A percentile compares a stretch with the other conserved stretches of the same genome.
These are phyloP conservation scores for Lates calcarifer DNA, from an alignment of 2,113 vertebrate species.

Conservation along the genomic window DNA sequence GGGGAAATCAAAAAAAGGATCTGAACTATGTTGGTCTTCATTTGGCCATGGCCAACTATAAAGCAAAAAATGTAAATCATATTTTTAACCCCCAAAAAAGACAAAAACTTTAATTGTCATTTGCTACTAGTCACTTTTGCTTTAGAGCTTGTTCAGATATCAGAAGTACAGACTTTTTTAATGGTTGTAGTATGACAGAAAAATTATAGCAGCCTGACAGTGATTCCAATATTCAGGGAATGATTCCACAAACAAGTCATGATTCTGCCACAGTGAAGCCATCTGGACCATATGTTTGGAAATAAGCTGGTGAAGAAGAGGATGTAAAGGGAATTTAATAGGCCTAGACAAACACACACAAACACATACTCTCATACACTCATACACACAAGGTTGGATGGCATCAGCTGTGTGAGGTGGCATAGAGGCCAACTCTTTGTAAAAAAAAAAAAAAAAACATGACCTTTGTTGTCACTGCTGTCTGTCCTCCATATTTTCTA, in stretches of 20 bases:
- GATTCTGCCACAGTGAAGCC: conserved; percentile 52
- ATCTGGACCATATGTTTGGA: conserved; percentile 65
- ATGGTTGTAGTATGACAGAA: not conserved
- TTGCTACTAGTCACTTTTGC: not conserved
- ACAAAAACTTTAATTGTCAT: not conserved
- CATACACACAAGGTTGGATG: conserved; percentile 17
- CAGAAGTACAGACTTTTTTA: not conserved
- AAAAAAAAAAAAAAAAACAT: conserved; percentile 39
- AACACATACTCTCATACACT: conserved; percentile 19
- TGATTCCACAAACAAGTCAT: conserved; percentile 58
- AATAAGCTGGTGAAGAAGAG: conserved; percentile 44
- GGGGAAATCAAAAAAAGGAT: conserved; percentile 15
- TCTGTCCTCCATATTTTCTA: conserved; percentile 37
- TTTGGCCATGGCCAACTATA: not conserved
- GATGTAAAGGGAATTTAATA: conserved; percentile 44
- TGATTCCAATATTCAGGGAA: conserved; percentile 48
- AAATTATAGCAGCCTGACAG: conserved; percentile 13
- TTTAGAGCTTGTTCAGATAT: not conserved
- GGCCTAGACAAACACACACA: conserved; percentile 3
- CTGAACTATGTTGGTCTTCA: conserved; percentile 7
- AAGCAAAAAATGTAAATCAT: not conserved
- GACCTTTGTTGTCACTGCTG: conserved; percentile 51
- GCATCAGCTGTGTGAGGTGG: conserved; percentile 53
- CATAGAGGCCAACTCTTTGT: conserved; percentile 43
- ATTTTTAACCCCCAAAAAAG: not conserved